Percentiles rank a stretch among this genome's conserved stretches.
Evolutionary conservation across 2,888 invertebrate genomes (phyloP).

Genomic region (Rhagium mordax): DNA sequence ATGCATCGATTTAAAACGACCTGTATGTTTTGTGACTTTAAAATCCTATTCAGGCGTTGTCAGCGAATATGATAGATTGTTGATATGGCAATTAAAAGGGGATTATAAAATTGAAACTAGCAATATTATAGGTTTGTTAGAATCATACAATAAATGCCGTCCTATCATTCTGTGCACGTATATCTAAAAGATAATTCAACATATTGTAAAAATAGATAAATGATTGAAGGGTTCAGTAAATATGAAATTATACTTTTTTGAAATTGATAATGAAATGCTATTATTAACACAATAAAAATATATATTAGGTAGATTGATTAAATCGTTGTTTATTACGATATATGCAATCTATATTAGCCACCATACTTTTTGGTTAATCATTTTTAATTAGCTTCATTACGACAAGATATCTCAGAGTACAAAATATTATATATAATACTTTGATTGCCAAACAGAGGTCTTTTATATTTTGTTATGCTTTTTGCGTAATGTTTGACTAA

Average conservation of each 20-base stretch:
- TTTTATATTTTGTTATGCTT: too few species aligned
- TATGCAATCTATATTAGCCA: conserved; percentile 44
- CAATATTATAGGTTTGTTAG: conserved; percentile 7
- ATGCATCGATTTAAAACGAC: conserved; percentile 49
- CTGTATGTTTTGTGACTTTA: conserved; percentile 51
- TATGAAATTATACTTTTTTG: background rate
- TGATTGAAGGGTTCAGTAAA: background rate
- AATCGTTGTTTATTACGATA: conserved; percentile 1
- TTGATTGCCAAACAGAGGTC: too few species aligned
- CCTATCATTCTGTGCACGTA: background rate
- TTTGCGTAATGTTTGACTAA: too few species aligned
- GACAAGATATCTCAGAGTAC: too few species aligned
- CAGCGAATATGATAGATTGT: conserved; percentile 54
- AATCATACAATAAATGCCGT: background rate
- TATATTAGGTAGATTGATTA: background rate
- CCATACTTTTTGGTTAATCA: too few species aligned
- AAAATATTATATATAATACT: too few species aligned
- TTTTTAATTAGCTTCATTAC: too few species aligned
- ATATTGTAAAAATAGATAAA: background rate
- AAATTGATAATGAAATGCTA: background rate
- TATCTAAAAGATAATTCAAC: background rate
- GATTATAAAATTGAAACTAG: conserved; percentile 45
- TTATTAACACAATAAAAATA: background rate
- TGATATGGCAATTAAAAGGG: conserved; percentile 54
- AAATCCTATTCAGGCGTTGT: conserved; percentile 52